Percentiles rank a stretch among this genome's conserved stretches.
phyloP scores from a whole-genome alignment of 2,113 vertebrate genomes.

The Semnornis frantzii region DNA sequence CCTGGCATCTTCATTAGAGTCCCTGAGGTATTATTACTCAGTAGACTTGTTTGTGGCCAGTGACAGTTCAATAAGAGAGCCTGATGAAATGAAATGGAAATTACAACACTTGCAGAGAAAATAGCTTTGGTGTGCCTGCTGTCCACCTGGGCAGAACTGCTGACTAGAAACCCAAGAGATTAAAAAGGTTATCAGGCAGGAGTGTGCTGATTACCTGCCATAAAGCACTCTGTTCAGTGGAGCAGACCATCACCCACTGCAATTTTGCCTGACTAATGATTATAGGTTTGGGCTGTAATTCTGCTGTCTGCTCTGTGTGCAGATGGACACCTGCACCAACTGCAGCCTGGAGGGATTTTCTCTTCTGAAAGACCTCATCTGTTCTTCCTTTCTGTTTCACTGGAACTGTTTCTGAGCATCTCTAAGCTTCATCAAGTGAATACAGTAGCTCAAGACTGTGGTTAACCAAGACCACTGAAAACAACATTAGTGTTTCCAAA shows the following conservation, averaged over 20 bases:
- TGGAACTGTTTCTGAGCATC: neutral
- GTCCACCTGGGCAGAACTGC: neutral
- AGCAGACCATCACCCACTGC: neutral
- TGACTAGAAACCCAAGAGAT: neutral
- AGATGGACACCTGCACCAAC: neutral
- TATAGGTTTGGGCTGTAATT: neutral
- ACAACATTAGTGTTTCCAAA: neutral
- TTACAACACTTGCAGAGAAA: neutral
- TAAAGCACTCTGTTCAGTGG: neutral
- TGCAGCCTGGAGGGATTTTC: neutral
- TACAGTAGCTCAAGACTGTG: neutral
- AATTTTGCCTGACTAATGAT: slow-evolving; percentile 4
- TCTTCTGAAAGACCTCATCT: neutral
- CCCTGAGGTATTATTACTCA: neutral
- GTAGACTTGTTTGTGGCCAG: neutral
- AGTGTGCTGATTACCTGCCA: neutral
- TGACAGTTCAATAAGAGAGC: neutral
- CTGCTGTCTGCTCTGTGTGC: neutral
- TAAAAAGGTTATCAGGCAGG: neutral
- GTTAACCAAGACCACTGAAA: neutral
- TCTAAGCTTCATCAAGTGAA: neutral
- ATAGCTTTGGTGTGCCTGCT: neutral
- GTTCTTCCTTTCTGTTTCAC: neutral
- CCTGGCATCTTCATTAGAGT: neutral
- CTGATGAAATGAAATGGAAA: neutral